Percentiles rank a stretch among this genome's conserved stretches.
phyloP scores from a whole-genome alignment of 2,113 vertebrate species.

The Crotalus tigris region DNA sequence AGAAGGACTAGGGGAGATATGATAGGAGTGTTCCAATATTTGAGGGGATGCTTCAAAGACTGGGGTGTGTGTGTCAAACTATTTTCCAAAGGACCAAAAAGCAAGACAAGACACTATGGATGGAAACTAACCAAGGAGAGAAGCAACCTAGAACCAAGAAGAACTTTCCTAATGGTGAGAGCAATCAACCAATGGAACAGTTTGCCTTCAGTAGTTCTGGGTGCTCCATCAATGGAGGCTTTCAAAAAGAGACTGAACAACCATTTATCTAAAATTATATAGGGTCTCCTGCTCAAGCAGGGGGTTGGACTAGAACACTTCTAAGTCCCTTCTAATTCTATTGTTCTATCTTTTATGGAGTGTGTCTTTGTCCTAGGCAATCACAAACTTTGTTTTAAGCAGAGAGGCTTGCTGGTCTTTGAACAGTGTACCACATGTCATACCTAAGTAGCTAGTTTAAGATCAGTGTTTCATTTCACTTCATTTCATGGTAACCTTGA shows the following conservation, averaged over 20 bases:
- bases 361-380: too few relatives aligned
- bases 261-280: not conserved
- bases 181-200: not conserved
- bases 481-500: not conserved
- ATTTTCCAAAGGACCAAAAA: not conserved
- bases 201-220: not conserved
- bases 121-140: not conserved
- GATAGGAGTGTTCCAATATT: not conserved
- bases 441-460: not conserved
- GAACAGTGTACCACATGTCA: not conserved
- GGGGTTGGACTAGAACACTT: too few relatives aligned
- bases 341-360: too few relatives aligned
- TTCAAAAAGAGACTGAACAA: not conserved
- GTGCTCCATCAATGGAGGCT: not conserved
- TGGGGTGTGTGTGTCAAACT: fast-evolving
- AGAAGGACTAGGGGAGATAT: not conserved
- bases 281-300: not conserved
- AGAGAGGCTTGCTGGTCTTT: not conserved
- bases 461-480: not conserved
- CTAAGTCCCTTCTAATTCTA: too few relatives aligned
- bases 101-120: not conserved
- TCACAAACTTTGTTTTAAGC: too few relatives aligned
- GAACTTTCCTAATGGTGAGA: not conserved
- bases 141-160: not conserved
- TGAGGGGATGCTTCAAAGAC: not conserved